phyloP scores from a whole-genome alignment of 2,888 invertebrate species.

The Hyles lineata region DNA sequence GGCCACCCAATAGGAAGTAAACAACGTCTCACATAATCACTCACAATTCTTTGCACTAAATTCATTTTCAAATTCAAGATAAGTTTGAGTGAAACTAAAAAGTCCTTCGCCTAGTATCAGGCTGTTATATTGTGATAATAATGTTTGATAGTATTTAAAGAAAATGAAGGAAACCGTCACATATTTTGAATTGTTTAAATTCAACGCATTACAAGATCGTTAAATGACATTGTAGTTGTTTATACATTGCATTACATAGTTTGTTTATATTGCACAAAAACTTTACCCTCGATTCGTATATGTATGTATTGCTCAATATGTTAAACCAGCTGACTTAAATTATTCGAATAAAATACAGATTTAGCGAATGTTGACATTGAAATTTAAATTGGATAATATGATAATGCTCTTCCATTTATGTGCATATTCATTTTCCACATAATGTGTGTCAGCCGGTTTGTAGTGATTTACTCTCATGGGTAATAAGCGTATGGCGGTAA shows the following conservation, averaged over 20 bases:
- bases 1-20: too few relatives aligned
- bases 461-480: background rate
- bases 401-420: background rate
- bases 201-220: too few relatives aligned
- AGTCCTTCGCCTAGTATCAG: too few relatives aligned
- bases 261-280: background rate
- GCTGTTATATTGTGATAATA: too few relatives aligned
- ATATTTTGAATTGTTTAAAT: too few relatives aligned
- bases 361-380: background rate
- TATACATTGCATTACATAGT: background rate
- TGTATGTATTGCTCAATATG: constrained; percentile 12
- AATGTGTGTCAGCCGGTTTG: background rate
- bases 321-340: constrained; percentile 13
- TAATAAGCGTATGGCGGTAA: background rate
- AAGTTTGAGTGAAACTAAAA: too few relatives aligned
- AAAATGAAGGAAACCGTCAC: too few relatives aligned
- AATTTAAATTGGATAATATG: background rate
- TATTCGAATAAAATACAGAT: background rate
- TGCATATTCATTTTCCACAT: background rate
- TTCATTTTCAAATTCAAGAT: too few relatives aligned
- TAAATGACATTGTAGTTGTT: background rate
- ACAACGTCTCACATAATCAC: too few relatives aligned
- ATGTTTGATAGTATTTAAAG: too few relatives aligned
- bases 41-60: too few relatives aligned
- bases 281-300: background rate